Conservation (phyloP, 2,797 vertebrate genomes). For the Coluber constrictor region DNA sequence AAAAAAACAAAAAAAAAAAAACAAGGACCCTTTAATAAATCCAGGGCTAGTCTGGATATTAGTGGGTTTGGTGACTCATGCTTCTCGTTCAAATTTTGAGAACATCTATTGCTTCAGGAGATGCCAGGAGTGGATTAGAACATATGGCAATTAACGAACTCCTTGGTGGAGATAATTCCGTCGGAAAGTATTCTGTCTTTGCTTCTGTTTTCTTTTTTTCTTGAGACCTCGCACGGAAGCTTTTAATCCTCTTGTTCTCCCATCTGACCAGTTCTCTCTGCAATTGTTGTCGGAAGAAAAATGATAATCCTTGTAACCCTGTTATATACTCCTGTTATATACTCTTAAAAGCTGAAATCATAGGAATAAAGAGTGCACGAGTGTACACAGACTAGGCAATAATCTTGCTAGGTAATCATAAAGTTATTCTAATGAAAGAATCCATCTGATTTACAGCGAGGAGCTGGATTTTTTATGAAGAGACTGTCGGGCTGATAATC, state of each 20-base stretch:
- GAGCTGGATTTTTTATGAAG: conserved; percentile 11
- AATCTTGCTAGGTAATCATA: conserved; percentile 56
- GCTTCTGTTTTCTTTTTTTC: neutral
- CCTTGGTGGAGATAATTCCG: neutral
- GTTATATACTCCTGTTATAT: neutral
- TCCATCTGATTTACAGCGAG: conserved; percentile 35
- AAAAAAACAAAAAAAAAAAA: fast-evolving
- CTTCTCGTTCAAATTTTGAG: neutral
- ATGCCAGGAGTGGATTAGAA: neutral
- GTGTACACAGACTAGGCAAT: conserved; percentile 6
- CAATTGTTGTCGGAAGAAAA: neutral
- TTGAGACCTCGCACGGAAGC: neutral
- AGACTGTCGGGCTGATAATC: conserved; percentile 18
- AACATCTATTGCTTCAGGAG: conserved; percentile 29
- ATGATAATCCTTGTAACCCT: conserved; percentile 11
- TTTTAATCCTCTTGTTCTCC: conserved; percentile 21
- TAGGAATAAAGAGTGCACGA: too few relatives aligned
- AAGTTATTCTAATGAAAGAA: conserved; percentile 47
- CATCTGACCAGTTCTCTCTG: conserved; percentile 26
- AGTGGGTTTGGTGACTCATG: neutral
- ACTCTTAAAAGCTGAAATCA: neutral
- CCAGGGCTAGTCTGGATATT: neutral
- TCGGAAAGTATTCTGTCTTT: neutral
- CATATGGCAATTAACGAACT: neutral
- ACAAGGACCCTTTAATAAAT: neutral